Evolutionary conservation across 2,797 vertebrate genomes (phyloP), one percentile per base, ranked within the genome.

Genomic region (Pithecia hirsuta): DNA sequence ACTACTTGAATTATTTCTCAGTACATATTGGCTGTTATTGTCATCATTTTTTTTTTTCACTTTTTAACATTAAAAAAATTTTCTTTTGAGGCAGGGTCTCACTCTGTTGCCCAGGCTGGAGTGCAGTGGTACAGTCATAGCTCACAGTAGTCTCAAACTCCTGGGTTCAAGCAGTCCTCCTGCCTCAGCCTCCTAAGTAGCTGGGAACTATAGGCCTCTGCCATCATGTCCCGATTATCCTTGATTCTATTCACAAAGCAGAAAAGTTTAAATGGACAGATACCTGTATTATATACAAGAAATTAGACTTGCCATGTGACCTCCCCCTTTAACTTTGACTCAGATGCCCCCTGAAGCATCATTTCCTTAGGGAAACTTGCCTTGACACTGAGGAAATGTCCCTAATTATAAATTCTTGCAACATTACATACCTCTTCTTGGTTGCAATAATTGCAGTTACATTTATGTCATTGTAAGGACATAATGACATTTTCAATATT

Each of bases 351-450:
- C 44, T 14, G 82, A 86, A 46, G 39, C 26, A 28, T 67, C 4
- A 7, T n/a, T 93, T 93, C 81, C 76, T 80, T 39, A 14, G 0
- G 20, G 55, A 41, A 88, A 39, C 13, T 52, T 7, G 36, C 55
- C 55, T 24, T 9, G n/a, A 59, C 24, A 72, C 19, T 5, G 22
- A 44, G 44, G n/a, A 48, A 39, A 17, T 4, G 39, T 17, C 64
- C 24, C 46, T 12, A 50, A 11, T 36, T 46, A 26, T 59, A 30
- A 36, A 46, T 57, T 46, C 46, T 74, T 59, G 52, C 8, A 44
- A 26, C 11, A 33, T n/a, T 1, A 4, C 1, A 1, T 15, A 14
- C 15, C 12, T 13, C 4, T 5, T 8, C 12, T 79, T 50, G 36
- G 59, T 20, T 67, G 67, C n/a, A 78, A 5, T 50, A 48, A 46